Conservation (phyloP, 2,797 vertebrate species). For the Chrysolophus pictus region DNA sequence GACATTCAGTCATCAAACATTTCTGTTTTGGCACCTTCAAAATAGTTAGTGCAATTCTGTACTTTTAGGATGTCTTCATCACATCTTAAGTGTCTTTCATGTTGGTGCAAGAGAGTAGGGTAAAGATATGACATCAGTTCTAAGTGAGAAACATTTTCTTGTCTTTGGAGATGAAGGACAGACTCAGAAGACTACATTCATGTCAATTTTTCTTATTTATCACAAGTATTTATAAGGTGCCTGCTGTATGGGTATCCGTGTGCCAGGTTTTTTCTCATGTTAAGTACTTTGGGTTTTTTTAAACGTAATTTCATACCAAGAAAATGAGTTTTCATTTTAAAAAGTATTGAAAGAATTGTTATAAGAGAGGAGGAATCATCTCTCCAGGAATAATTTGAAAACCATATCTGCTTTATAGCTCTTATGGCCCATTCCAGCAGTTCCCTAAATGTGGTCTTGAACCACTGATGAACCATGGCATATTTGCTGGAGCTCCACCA, state of each 20-base stretch:
- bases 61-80: neutral
- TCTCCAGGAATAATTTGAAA: conserved; percentile 13
- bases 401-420: conserved; percentile 22
- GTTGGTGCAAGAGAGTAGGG: neutral
- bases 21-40: conserved; percentile 1
- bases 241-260: neutral
- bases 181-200: neutral
- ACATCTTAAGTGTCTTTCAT: neutral
- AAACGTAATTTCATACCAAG: neutral
- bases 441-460: neutral
- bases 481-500: conserved; percentile 17
- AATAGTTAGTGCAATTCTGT: neutral
- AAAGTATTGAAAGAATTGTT: conserved; percentile 16
- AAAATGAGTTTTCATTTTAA: conserved; percentile 38
- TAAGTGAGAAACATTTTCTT: neutral
- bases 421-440: neutral
- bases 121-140: neutral
- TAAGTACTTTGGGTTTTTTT: neutral
- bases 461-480: neutral
- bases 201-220: neutral
- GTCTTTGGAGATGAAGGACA: conserved; percentile 6
- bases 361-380: conserved; percentile 13
- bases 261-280: neutral
- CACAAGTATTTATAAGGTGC: conserved; percentile 28
- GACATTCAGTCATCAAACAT: conserved; percentile 23